Conservation (phyloP, 2,888 invertebrate species). For the Vesta saturnalis region DNA sequence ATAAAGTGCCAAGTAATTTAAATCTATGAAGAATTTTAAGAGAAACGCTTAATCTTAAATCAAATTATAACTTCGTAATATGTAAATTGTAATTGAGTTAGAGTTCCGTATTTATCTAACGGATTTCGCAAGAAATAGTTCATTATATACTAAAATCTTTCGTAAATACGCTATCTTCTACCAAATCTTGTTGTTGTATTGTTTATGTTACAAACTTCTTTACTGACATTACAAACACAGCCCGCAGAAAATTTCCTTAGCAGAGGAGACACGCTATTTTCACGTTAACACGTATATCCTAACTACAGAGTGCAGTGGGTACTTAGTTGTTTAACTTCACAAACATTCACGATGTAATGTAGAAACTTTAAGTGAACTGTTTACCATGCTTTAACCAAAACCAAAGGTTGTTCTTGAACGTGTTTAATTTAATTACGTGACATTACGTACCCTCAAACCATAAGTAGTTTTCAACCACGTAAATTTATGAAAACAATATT, state of each 20-base stretch:
- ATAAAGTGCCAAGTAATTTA: too few relatives aligned
- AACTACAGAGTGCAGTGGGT: background rate
- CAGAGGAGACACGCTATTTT: background rate
- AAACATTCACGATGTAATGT: background rate
- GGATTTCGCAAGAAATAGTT: background rate
- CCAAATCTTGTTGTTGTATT: background rate
- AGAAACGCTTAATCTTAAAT: too few relatives aligned
- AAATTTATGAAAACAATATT: too few relatives aligned
- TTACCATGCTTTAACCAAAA: background rate
- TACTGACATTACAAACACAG: background rate
- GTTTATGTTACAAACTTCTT: background rate
- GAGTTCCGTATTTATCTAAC: too few relatives aligned
- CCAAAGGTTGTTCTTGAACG: conserved; percentile 3
- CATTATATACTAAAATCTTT: background rate
- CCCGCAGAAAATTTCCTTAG: conserved; percentile 7
- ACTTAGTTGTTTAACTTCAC: background rate
- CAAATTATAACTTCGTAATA: too few relatives aligned
- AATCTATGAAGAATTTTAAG: too few relatives aligned
- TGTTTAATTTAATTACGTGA: conserved; percentile 9
- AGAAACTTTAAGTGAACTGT: conserved; percentile 3
- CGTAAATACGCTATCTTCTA: background rate
- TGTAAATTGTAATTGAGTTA: too few relatives aligned
- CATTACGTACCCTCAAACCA: background rate
- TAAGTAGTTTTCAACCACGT: too few relatives aligned
- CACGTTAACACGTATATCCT: conserved; percentile 6